Evolutionary conservation across 1,140 invertebrate genomes (phyloP).

Genomic region (Anoplolepis gracilipes): DNA sequence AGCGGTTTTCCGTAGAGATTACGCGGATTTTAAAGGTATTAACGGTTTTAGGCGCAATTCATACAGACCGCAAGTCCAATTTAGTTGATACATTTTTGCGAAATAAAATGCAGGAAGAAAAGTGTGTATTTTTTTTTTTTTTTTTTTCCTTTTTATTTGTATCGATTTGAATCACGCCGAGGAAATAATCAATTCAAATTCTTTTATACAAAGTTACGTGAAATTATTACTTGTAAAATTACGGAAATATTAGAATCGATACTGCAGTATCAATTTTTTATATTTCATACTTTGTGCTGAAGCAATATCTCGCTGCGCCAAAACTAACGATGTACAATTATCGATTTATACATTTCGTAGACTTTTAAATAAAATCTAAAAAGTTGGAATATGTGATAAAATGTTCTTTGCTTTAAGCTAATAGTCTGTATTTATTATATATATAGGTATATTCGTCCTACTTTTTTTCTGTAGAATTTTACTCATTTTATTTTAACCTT

Average conservation of each 20-base stretch:
- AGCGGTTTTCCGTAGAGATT: conserved; percentile 47
- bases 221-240: background rate
- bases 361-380: background rate
- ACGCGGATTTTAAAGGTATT: conserved; percentile 56
- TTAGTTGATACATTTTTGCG: conserved; percentile 29
- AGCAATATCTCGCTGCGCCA: background rate
- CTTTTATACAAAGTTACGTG: background rate
- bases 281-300: background rate
- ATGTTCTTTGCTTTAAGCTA: background rate
- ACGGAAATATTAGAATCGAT: background rate
- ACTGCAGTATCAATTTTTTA: background rate
- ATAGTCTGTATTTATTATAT: conserved; percentile 8
- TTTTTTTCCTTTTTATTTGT: too few relatives aligned
- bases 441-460: background rate
- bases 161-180: background rate
- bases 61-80: conserved; percentile 40
- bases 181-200: conserved; percentile 1
- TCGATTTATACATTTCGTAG: too few relatives aligned
- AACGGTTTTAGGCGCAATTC: conserved; percentile 49
- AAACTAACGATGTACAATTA: background rate
- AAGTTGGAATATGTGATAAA: background rate
- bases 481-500: background rate
- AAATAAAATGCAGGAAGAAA: background rate
- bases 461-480: background rate
- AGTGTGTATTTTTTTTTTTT: background rate